A percentile compares a stretch with the other conserved stretches of the same genome.
Evolutionary conservation across 2,113 vertebrate species (phyloP).

Genomic region (Grammomys dolichurus): DNA sequence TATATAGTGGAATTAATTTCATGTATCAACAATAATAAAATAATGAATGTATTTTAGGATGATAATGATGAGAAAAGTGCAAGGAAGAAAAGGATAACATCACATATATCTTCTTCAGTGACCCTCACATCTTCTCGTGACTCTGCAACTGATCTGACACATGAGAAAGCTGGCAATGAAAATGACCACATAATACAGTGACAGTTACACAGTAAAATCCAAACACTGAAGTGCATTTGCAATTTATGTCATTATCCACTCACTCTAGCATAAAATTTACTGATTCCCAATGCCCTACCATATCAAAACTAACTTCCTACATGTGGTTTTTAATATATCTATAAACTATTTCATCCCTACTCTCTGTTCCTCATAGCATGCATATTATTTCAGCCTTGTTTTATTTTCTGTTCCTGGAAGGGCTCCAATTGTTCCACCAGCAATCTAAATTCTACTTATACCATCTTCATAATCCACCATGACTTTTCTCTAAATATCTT

Average conservation of each 20-base stretch:
- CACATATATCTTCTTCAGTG: not conserved
- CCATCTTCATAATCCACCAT: not conserved
- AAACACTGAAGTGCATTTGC: not conserved
- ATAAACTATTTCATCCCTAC: not conserved
- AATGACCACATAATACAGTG: not conserved
- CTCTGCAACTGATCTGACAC: not conserved
- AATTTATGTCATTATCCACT: not conserved
- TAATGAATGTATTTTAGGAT: not conserved
- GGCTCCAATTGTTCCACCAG: not conserved
- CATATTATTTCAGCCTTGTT: not conserved
- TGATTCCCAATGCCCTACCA: not conserved
- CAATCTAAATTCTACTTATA: not conserved
- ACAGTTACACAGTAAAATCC: not conserved
- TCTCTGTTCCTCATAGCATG: not conserved
- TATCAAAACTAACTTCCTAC: slow-evolving; percentile 9
- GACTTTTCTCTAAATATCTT: slow-evolving; percentile 7
- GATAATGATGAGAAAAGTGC: not conserved
- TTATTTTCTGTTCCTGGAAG: not conserved
- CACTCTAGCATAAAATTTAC: not conserved
- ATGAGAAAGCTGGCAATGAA: slow-evolving; percentile 19
- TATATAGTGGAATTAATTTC: not conserved
- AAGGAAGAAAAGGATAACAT: not conserved
- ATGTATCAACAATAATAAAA: slow-evolving; percentile 6
- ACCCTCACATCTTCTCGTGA: slow-evolving; percentile 27
- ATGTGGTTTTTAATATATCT: not conserved